Evolutionary conservation across 2,888 invertebrate species (phyloP), one percentile per base, ranked within the genome.

Genomic region (Diaphora mendica): DNA sequence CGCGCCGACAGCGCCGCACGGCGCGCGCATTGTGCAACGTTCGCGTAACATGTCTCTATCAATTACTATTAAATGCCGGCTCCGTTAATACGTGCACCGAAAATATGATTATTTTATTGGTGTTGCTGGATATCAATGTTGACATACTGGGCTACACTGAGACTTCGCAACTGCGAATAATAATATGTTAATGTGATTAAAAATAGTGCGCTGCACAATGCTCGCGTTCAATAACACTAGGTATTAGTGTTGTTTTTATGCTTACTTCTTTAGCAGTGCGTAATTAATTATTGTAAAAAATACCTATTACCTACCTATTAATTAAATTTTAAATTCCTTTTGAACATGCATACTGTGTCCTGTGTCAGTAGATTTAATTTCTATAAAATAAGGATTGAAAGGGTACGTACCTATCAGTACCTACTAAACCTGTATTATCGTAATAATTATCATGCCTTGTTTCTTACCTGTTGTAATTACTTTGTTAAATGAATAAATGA

Each of bases 61-160:
- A 81, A 83, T 83, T 85, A 85, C 78, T 80, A 80, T 78, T 79
- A 82, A 80, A 84, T 79, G 75, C 78, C 77, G 77, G 76, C 77
- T 80, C 74, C 71, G 78, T 79, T 80, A 76, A 70, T 78, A 79
- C 76, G 74, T 75, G 78, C 66, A 75, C 76, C 80, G 74, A 78
- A 76, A 78, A 82, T 79, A 80, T 70, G 44, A 70, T n/a, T 64
- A 75, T 78, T 81, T 76, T 64, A 77, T 77, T 65, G 70, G 66
- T 59, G 59, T 44, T 66, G n/a, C 44, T 42, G 42, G 33, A 65
- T 59, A 48, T 73, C 69, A 64, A 42, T 70, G n/a, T 39, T 59
- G 33, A 51, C 44, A 23, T 33, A 66, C 44, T 44, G n/a, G 35
- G 44, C 59, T 33, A 66, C 30, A 64, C 26, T 42, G 13, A 64